These are phyloP conservation scores for Cebidichthys violaceus DNA, from an alignment of 2,113 vertebrate species.

Conservation along the genomic window DNA sequence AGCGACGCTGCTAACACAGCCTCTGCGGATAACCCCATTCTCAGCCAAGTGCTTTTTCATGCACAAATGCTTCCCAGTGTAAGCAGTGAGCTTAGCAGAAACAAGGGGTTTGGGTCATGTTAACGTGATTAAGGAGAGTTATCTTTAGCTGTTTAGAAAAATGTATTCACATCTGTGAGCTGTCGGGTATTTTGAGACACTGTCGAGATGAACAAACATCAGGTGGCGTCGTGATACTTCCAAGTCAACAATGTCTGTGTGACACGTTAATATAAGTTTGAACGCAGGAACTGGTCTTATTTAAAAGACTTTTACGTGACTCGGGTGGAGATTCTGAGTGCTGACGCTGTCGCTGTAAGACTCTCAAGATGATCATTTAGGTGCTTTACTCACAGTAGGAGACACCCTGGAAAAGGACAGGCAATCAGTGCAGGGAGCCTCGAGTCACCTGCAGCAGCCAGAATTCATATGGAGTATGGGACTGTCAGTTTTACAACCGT, in stretches of 20 bases:
- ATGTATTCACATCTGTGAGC: background rate
- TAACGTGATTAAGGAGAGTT: background rate
- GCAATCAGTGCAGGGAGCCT: background rate
- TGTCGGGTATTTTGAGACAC: background rate
- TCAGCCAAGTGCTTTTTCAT: background rate
- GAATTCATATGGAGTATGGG: background rate
- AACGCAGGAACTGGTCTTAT: background rate
- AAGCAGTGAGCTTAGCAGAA: background rate
- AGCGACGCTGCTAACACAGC: background rate
- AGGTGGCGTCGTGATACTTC: background rate
- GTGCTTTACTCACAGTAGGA: background rate
- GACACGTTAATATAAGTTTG: background rate
- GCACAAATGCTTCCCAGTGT: background rate
- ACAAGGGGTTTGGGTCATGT: background rate
- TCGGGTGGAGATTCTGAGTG: background rate
- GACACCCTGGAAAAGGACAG: background rate
- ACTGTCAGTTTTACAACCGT: background rate
- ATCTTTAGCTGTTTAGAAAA: background rate
- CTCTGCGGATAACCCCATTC: background rate
- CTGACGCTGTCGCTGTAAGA: background rate
- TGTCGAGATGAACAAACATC: background rate
- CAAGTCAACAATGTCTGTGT: background rate
- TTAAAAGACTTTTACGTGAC: background rate
- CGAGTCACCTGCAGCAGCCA: background rate
- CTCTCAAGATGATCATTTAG: background rate